Evolutionary conservation across 1,140 invertebrate species (phyloP), one percentile per base, ranked within the genome.

Genomic region (Hylaeus anthracinus): DNA sequence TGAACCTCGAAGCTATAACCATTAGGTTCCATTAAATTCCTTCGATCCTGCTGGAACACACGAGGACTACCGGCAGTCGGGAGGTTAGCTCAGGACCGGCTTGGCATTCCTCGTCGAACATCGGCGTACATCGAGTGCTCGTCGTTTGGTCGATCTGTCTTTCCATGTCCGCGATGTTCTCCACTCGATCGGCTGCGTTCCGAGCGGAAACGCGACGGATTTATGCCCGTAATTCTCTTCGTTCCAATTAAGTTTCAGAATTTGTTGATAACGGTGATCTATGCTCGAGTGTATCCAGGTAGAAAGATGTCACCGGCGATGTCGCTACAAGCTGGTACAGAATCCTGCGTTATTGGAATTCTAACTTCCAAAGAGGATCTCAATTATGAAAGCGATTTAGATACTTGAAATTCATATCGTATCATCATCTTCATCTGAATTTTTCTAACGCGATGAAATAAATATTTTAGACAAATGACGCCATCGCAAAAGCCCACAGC

Each of bases 21-120:
- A 88, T 88, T 88, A 88, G 86, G 72, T 88, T 83, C 74, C 83
- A 86, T 86, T 88, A 83, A 81, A 88, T 88, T 88, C 83, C 86
- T 63, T 55, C 83, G 76, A 88, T 88, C 77, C 86, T 78, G 69
- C 41, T 66, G 63, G 74, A 74, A 88, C 83, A 75, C 84, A 79
- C 83, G 76, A 77, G 72, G 77, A 83, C 86, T 86, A 88, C 86
- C 86, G 58, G 83, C 79, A 81, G 86, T 88, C 83, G 83, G 83
- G 79, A 74, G 79, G 63, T 87, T 83, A 67, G 65, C 72, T 64
- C 12, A 60, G 72, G 73, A 80, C 66, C 56, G 72, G 72, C 81
- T 72, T 63, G 70, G 82, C 81, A 88, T 88, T 88, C 87, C 86
- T 83, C 67, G 67, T 81, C 37, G 56, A 83, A 84, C 86, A 84